phyloP scores from a whole-genome alignment of 2,888 invertebrate species.

The Eilema sororculum region DNA sequence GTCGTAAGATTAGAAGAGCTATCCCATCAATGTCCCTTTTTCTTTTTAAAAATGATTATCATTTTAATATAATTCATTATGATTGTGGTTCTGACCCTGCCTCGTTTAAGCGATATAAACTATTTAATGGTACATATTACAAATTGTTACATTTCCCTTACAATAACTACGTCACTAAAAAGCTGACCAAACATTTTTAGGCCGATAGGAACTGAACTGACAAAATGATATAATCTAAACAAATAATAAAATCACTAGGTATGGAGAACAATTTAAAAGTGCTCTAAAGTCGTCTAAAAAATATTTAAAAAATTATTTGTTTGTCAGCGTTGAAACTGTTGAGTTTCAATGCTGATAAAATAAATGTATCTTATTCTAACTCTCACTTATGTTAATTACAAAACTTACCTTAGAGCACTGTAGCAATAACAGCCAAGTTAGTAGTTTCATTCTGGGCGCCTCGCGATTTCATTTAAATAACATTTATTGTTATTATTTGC shows the following conservation, averaged over 20 bases:
- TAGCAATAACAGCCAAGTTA: constrained; percentile 68
- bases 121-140: constrained; percentile 75
- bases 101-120: constrained; percentile 84
- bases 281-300: constrained; percentile 63
- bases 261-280: constrained; percentile 59
- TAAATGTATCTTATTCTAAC: constrained; percentile 65
- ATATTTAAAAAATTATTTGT: constrained; percentile 31
- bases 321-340: constrained; percentile 43
- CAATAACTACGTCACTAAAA: constrained; percentile 67
- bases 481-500: not conserved
- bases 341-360: constrained; percentile 54
- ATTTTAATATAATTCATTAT: constrained; percentile 69
- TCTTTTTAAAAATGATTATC: constrained; percentile 63
- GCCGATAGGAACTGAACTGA: constrained; percentile 84
- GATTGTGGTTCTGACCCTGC: constrained; percentile 85
- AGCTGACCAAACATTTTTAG: constrained; percentile 80
- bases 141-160: constrained; percentile 66
- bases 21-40: constrained; percentile 61
- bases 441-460: constrained; percentile 53
- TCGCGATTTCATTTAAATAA: constrained; percentile 39
- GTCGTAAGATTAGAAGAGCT: constrained; percentile 70
- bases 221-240: constrained; percentile 57
- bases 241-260: constrained; percentile 58
- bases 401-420: constrained; percentile 74
- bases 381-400: constrained; percentile 79